Evolutionary conservation across 2,797 vertebrate species (phyloP), one percentile per base, ranked within the genome.

Genomic region (Cetoscarus ocellatus): DNA sequence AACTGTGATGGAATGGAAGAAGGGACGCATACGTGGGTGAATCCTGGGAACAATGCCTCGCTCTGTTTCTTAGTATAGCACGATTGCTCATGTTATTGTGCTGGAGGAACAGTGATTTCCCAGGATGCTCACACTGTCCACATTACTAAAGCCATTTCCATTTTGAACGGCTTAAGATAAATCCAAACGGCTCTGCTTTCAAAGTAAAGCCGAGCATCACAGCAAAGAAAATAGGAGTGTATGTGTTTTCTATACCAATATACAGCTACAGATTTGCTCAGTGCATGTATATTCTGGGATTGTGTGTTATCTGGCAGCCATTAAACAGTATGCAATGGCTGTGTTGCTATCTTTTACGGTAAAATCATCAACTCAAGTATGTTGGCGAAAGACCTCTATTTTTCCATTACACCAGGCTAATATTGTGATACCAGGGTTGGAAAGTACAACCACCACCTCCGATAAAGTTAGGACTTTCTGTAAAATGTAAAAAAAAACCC

Each of bases 101-200:
- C 35, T 56, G 42, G 0, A 13, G 27, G 2, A 53, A 14, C 40
- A 19, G 34, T 60, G 39, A 42, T 56, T 45, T 56, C 35, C 56
- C 39, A 34, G 51, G 40, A 42, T 55, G 35, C 44, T 13, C 0
- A 48, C 18, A 43, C 44, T 18, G 54, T 57, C 53, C 48, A 62
- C 67, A 52, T 67, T 47, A 42, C 47, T 18, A 18, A 34, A 79
- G 67, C 55, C 48, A 50, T 56, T 70, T 73, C 43, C 48, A 69
- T 61, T 81, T 60, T 70, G 2, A 76, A 69, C 60, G 36, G 60
- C 66, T 66, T 74, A 52, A 55, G 53, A 70, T 48, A 57, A 86
- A 77, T 73, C 65, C 49, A n/a, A 18, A 56, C 56, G 49, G 63
- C 55, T 43, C 12, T 2, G 27, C 40, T n/a, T 7, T 72, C 40